A percentile compares a stretch with the other conserved stretches of the same genome.
Conservation (phyloP, 2,797 vertebrate species). For the Jordanella pulchra region DNA sequence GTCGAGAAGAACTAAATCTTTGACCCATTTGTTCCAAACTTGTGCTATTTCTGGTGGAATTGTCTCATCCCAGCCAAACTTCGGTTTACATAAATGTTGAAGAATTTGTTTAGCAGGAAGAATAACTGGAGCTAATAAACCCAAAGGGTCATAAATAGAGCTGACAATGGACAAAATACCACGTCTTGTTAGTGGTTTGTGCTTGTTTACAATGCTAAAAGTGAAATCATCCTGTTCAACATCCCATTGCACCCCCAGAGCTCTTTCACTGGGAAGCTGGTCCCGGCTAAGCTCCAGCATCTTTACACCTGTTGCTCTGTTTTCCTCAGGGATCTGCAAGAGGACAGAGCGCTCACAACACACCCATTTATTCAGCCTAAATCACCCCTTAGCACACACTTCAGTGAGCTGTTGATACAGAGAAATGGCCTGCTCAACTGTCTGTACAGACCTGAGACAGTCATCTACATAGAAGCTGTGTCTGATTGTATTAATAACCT, state of each 20-base stretch:
- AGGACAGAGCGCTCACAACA: not conserved
- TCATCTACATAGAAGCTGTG: not conserved
- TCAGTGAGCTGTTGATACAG: no score
- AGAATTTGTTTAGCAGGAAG: not conserved
- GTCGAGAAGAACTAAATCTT: no score
- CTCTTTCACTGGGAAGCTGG: conserved; percentile 2
- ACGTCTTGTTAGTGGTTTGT: not conserved
- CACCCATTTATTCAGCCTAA: not conserved
- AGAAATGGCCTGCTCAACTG: no score
- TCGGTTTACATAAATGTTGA: no score
- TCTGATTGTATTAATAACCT: not conserved
- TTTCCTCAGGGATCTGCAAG: not conserved
- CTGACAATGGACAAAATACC: not conserved
- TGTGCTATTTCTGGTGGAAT: no score
- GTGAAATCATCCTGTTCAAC: not conserved
- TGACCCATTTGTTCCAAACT: no score
- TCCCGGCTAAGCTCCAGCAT: conserved; percentile 3
- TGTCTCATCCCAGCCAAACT: no score
- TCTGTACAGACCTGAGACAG: no score
- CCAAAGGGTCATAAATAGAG: not conserved
- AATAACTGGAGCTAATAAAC: not conserved
- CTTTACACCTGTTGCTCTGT: not conserved
- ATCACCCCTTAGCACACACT: no score
- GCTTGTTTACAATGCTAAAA: not conserved
- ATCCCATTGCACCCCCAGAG: not conserved